Base-by-base conservation (phyloP, 2,888 invertebrate species). In the Lasioglossum villosulum region DNA sequence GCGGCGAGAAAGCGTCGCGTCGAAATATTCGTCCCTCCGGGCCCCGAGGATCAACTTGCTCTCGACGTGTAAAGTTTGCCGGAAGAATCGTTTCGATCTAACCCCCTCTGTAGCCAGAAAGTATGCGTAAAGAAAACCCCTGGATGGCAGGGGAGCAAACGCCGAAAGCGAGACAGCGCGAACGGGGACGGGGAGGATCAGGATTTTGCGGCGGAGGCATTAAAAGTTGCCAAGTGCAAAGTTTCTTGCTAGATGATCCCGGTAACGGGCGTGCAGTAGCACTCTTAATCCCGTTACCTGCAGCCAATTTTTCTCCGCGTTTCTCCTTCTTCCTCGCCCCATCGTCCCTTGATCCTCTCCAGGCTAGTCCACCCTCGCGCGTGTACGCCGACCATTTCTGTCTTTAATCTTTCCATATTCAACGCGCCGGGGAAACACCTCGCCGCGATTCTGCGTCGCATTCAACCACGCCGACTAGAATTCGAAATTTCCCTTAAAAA, bases 141-240 rank as follows among this genome's bases (percentile, higher is more conserved):
- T 19, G 48, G 39, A 45, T 42, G 66, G 70, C 63, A 23, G 5
- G 80, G 16, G 78, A 75, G 48, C 48, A 82, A 81, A 81, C 77
- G 83, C 75, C 78, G 59, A 81, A 83, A 74, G 86, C 78, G 83
- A 78, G 78, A 83, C 82, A 71, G 75, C 16, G 78, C 59, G 59
- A 56, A 34, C 63, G 72, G 37, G 73, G 56, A 23, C 16, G 39
- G 82, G 2, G 63, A 30, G 63, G 72, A 83, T 87, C 66, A 88
- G 89, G 91, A 93, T 93, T 93, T 92, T 89, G 93, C 83, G 92
- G 92, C 90, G 88, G 82, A n/a, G 85, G 93, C 94, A 94, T 94
- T 94, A 94, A 94, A 94, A 94, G 93, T 94, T 94, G 92, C 93
- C 94, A 93, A 94, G 94, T 94, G 94, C 93, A 94, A 94, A 94